Evolutionary conservation across 2,888 invertebrate genomes (phyloP).

Genomic region (Matsumyia berberina): DNA sequence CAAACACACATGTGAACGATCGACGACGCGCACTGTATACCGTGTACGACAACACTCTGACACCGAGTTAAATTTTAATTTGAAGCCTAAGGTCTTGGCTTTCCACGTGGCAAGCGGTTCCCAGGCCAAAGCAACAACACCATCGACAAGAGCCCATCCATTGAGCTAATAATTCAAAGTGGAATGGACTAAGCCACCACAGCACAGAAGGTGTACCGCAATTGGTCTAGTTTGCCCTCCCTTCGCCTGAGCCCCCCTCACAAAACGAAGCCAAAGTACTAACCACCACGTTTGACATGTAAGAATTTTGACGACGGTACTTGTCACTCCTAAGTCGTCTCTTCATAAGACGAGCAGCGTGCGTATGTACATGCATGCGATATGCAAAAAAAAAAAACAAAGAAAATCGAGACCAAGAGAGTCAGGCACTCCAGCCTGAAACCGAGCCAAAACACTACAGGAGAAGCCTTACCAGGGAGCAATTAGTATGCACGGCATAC

Average conservation of each 20-base stretch:
- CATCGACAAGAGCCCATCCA: background rate
- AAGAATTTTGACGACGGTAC: conserved; percentile 66
- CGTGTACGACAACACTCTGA: conserved; percentile 29
- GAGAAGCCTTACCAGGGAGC: conserved; percentile 16
- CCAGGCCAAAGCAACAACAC: conserved; percentile 11
- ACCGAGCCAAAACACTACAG: conserved; percentile 24
- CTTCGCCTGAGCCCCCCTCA: conserved; percentile 3
- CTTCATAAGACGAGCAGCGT: conserved; percentile 39
- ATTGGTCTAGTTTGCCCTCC: conserved; percentile 61
- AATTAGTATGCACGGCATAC: conserved; percentile 72
- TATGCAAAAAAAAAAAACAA: conserved; percentile 45
- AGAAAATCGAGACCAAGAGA: conserved; percentile 22
- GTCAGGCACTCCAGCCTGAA: conserved; percentile 7
- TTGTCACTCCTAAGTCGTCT: conserved; percentile 69
- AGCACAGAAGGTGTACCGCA: conserved; percentile 48
- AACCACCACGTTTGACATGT: conserved; percentile 63
- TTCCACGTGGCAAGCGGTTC: conserved; percentile 1
- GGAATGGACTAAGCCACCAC: conserved; percentile 23
- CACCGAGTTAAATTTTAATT: conserved; percentile 42
- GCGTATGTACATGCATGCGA: conserved; percentile 44
- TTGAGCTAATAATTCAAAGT: conserved; percentile 52
- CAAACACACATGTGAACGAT: background rate
- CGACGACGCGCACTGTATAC: background rate
- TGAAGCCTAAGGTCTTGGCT: conserved; percentile 11
- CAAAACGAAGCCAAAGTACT: background rate